These are phyloP conservation scores for Chiloscyllium plagiosum DNA, from an alignment of 2,113 vertebrate species.

Conservation along the genomic window DNA sequence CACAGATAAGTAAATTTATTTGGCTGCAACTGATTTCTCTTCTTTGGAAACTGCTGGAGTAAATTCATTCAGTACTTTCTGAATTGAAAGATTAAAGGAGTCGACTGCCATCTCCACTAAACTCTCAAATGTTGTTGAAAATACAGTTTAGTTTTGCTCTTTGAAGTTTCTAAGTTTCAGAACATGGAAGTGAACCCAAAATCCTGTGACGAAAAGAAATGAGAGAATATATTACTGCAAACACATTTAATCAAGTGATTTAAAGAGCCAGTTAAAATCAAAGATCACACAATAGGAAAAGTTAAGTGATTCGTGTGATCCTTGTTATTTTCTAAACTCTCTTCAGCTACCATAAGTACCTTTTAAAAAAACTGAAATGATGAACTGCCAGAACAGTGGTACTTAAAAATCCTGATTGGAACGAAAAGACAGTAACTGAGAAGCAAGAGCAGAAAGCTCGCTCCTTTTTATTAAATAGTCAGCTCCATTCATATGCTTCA, in stretches of 20 bases:
- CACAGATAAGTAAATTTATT: not conserved
- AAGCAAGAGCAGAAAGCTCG: slow-evolving; percentile 40
- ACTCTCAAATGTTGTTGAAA: not conserved
- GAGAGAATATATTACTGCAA: not conserved
- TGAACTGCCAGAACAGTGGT: slow-evolving; percentile 47
- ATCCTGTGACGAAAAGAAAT: not conserved
- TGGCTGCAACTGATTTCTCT: not conserved
- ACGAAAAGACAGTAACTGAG: slow-evolving; percentile 38
- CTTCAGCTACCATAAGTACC: not conserved
- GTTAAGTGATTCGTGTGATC: not conserved
- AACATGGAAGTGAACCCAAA: not conserved
- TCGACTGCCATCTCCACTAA: not conserved
- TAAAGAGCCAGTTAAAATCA: not conserved
- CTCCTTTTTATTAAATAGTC: slow-evolving; percentile 43
- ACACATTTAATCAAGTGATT: not conserved
- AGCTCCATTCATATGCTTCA: slow-evolving; percentile 67
- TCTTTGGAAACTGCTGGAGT: not conserved
- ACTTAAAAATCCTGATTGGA: slow-evolving; percentile 44
- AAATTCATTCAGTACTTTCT: not conserved
- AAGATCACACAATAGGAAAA: not conserved
- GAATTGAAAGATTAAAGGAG: not conserved
- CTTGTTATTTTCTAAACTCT: not conserved
- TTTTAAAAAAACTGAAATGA: not conserved
- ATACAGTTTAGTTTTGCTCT: not conserved
- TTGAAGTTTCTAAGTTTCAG: not conserved